These are phyloP conservation scores for Tuta absoluta DNA, from an alignment of 2,888 invertebrate genomes.

Conservation along the genomic window DNA sequence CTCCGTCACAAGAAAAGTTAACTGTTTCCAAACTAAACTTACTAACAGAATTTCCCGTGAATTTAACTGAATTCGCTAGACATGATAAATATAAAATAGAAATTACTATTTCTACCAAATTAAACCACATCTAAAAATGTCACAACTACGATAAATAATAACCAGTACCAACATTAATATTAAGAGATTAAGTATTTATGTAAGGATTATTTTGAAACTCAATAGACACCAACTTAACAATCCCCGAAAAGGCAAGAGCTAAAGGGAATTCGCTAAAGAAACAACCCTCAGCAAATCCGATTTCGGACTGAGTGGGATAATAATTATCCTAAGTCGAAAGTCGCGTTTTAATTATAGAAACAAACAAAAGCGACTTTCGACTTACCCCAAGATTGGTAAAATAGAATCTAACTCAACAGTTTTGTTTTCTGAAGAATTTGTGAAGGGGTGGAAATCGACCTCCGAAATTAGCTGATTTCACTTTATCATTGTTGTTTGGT, in stretches of 20 bases:
- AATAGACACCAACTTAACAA: conserved; percentile 20
- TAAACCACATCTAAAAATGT: neutral
- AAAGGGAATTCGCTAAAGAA: conserved; percentile 38
- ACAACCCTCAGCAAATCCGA: conserved; percentile 55
- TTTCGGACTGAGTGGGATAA: conserved; percentile 61
- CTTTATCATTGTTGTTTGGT: neutral
- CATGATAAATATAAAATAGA: too few relatives aligned
- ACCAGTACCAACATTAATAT: too few relatives aligned
- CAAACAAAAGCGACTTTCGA: conserved; percentile 72
- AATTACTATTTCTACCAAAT: too few relatives aligned
- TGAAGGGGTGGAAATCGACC: conserved; percentile 3
- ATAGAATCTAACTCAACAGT: conserved; percentile 49
- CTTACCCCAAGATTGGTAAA: conserved; percentile 43
- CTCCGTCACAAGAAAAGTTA: too few relatives aligned
- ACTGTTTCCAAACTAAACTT: too few relatives aligned
- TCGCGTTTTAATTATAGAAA: conserved; percentile 75
- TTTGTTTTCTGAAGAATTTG: conserved; percentile 51
- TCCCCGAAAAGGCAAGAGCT: conserved; percentile 40
- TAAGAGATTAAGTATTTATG: conserved; percentile 6
- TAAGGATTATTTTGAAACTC: conserved; percentile 9
- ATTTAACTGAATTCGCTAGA: too few relatives aligned
- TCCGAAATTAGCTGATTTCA: neutral
- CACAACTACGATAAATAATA: neutral
- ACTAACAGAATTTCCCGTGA: too few relatives aligned
- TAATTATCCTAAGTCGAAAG: conserved; percentile 70